These are phyloP conservation scores for Taphrorychus bicolor DNA, from an alignment of 2,888 invertebrate genomes.

Conservation along the genomic window DNA sequence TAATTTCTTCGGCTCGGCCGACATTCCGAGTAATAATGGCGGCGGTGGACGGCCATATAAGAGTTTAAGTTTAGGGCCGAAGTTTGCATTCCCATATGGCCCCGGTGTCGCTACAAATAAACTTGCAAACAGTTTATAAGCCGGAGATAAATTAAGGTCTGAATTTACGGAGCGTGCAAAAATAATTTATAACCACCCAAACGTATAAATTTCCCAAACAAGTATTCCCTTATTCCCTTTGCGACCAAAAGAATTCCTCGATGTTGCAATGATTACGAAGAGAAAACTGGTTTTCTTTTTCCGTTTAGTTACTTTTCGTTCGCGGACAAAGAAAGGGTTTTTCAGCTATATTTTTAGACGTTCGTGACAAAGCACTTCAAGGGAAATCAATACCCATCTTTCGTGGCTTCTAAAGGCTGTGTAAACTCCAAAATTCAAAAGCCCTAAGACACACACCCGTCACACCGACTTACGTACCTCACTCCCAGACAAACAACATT, in stretches of 20 bases:
- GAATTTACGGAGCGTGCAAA: constrained; percentile 23
- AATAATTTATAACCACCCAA: constrained; percentile 23
- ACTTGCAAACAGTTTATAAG: constrained; percentile 1
- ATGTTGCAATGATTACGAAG: constrained; percentile 18
- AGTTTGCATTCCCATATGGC: neutral
- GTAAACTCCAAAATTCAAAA: too few species aligned
- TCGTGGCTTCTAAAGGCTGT: too few species aligned
- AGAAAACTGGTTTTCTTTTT: constrained; percentile 13
- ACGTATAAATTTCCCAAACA: constrained; percentile 24
- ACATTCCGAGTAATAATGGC: too few species aligned
- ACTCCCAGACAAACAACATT: neutral
- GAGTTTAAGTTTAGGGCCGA: neutral
- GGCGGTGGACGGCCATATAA: too few species aligned
- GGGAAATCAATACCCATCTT: too few species aligned
- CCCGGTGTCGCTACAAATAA: neutral
- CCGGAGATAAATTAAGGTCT: constrained; percentile 10
- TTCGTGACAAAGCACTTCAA: too few species aligned
- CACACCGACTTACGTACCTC: neutral
- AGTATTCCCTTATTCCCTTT: constrained; percentile 26
- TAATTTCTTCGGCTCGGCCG: neutral
- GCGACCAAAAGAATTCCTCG: constrained; percentile 13
- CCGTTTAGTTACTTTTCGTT: constrained; percentile 4
- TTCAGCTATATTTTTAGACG: neutral
- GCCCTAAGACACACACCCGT: neutral
- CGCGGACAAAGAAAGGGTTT: neutral